Percentiles rank a stretch among this genome's conserved stretches.
Evolutionary conservation across 2,797 vertebrate species (phyloP).

Genomic region (Aulostomus chinensis): DNA sequence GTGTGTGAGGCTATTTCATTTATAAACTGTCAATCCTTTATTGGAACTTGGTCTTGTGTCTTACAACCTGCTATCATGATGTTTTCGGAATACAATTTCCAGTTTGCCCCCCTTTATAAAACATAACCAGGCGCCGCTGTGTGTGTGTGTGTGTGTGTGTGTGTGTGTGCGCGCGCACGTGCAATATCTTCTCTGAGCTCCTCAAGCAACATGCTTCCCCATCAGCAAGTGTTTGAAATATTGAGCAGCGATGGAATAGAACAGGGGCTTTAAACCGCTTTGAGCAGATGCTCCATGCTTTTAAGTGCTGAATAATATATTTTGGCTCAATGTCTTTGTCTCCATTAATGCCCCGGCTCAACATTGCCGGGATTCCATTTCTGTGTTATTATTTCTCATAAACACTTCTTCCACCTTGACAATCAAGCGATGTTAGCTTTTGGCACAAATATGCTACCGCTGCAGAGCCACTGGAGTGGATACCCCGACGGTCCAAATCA

Average conservation of each 20-base stretch:
- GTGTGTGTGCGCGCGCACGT: too few relatives aligned
- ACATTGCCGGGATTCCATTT: constrained; percentile 58
- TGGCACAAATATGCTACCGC: too few relatives aligned
- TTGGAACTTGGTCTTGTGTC: too few relatives aligned
- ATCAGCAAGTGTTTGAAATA: constrained; percentile 71
- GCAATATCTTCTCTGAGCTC: constrained; percentile 46
- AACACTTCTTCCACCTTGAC: constrained; percentile 56
- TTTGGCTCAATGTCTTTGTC: constrained; percentile 71
- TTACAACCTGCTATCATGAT: too few relatives aligned
- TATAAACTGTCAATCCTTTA: too few relatives aligned
- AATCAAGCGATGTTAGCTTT: too few relatives aligned
- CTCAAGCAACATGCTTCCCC: constrained; percentile 26
- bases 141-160: too few relatives aligned
- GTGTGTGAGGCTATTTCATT: too few relatives aligned
- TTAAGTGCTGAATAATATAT: constrained; percentile 79
- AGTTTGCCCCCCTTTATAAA: too few relatives aligned
- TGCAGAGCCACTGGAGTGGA: constrained; percentile 39
- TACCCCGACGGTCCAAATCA: constrained; percentile 65
- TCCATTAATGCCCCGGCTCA: constrained; percentile 71
- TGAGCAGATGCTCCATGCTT: constrained; percentile 72
- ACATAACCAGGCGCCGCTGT: too few relatives aligned
- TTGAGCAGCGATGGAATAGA: constrained; percentile 69
- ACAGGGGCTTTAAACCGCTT: constrained; percentile 64
- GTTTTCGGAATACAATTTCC: too few relatives aligned
- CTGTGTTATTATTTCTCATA: constrained; percentile 64